These are phyloP conservation scores for Lepilemur ruficaudatus DNA, from an alignment of 2,797 vertebrate species.

Conservation along the genomic window DNA sequence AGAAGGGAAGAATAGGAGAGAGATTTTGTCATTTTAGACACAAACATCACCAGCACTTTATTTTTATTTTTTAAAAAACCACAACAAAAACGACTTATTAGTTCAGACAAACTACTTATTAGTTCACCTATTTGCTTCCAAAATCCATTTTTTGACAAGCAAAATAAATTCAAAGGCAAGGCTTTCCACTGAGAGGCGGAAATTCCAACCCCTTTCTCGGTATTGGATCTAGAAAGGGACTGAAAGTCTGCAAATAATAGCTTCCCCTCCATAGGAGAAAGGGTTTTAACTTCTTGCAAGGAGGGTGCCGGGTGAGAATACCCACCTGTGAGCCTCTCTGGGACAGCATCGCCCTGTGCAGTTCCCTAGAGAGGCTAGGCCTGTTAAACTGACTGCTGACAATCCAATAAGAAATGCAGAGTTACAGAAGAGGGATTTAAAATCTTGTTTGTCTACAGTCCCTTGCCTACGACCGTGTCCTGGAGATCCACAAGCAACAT, in stretches of 20 bases:
- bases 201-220: not conserved
- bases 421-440: not conserved
- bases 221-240: not conserved
- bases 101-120: not conserved
- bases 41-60: not conserved
- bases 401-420: not conserved
- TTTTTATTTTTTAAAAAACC: not conserved
- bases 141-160: not conserved
- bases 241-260: not conserved
- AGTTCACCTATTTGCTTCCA: not conserved
- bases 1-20: not conserved
- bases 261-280: not conserved
- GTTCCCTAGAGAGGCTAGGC: not conserved
- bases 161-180: conserved; percentile 11
- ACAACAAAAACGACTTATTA: not conserved
- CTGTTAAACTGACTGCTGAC: not conserved
- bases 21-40: not conserved
- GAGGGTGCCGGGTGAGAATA: rapidly evolving
- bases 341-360: too few relatives aligned
- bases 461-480: conserved; percentile 86
- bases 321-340: not conserved
- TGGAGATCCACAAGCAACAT: conserved; percentile 87
- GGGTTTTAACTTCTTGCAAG: not conserved
- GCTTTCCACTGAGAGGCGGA: not conserved
- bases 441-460: conserved; percentile 75